Conservation (phyloP, 2,797 vertebrate genomes). For the Monodelphis domestica region DNA sequence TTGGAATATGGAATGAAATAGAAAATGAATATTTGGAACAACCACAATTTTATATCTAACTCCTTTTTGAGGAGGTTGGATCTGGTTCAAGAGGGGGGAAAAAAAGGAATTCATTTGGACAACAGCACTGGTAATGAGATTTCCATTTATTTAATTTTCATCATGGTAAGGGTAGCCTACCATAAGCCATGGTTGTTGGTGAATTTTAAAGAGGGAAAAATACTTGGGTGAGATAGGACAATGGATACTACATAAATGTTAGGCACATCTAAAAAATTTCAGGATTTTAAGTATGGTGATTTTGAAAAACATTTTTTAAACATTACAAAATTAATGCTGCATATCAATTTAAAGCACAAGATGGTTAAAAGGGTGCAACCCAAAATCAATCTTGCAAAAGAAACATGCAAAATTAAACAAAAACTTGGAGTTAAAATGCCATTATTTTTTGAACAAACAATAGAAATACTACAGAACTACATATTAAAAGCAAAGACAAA, state of each 20-base stretch:
- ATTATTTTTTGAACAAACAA: constrained; percentile 23
- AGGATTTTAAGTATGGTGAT: neutral
- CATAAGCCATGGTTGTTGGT: constrained; percentile 11
- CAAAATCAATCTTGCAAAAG: constrained; percentile 45
- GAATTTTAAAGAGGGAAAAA: constrained; percentile 29
- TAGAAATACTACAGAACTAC: constrained; percentile 35
- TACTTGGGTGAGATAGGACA: neutral
- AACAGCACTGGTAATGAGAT: neutral
- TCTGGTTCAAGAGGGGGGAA: constrained; percentile 5
- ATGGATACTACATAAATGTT: neutral
- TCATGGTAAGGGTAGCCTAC: constrained; percentile 18
- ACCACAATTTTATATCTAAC: neutral
- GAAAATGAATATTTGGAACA: constrained; percentile 13
- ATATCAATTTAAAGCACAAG: constrained; percentile 40
- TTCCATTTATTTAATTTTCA: constrained; percentile 58
- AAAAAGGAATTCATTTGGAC: constrained; percentile 3
- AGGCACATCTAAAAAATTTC: constrained; percentile 18
- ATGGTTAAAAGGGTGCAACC: constrained; percentile 41
- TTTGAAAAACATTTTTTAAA: neutral
- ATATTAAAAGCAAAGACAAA: constrained; percentile 39
- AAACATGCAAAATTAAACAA: constrained; percentile 48
- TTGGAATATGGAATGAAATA: constrained; percentile 23
- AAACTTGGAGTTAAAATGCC: constrained; percentile 20
- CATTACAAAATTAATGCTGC: too few species aligned
- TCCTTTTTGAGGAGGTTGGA: neutral